phyloP scores from a whole-genome alignment of 1,140 invertebrate genomes.

The Riptortus pedestris region DNA sequence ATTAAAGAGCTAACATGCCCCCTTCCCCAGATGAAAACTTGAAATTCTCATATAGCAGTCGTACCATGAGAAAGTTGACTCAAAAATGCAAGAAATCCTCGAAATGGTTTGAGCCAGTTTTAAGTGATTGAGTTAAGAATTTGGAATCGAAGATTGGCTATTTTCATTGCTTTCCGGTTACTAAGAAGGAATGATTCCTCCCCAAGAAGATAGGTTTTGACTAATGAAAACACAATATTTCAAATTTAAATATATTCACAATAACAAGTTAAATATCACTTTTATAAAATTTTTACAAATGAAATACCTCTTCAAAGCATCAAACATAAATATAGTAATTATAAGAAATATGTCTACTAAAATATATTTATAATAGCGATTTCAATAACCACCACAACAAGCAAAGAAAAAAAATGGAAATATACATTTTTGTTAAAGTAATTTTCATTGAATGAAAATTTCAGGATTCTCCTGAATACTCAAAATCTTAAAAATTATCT shows the following conservation, averaged over 20 bases:
- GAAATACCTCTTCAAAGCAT: conserved; percentile 12
- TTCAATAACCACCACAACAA: conserved; percentile 16
- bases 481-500: conserved; percentile 1
- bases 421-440: conserved; percentile 8
- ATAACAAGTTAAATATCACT: conserved; percentile 13
- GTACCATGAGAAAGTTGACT: too few relatives aligned
- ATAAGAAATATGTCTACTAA: conserved; percentile 16
- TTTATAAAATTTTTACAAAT: conserved; percentile 15
- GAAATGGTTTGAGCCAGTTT: too few relatives aligned
- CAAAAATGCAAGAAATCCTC: too few relatives aligned
- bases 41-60: too few relatives aligned
- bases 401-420: conserved; percentile 4
- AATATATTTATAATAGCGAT: conserved; percentile 17
- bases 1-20: too few relatives aligned
- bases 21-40: too few relatives aligned
- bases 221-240: too few relatives aligned
- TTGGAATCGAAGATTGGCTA: too few relatives aligned
- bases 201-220: too few relatives aligned
- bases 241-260: conserved; percentile 14
- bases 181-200: too few relatives aligned
- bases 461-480: conserved; percentile 1
- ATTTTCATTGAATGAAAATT: conserved; percentile 16
- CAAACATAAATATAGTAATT: conserved; percentile 5
- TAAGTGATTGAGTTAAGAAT: too few relatives aligned
- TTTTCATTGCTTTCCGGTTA: too few relatives aligned